Conservation (phyloP, 2,797 vertebrate genomes). For the Vespertilio murinus region DNA sequence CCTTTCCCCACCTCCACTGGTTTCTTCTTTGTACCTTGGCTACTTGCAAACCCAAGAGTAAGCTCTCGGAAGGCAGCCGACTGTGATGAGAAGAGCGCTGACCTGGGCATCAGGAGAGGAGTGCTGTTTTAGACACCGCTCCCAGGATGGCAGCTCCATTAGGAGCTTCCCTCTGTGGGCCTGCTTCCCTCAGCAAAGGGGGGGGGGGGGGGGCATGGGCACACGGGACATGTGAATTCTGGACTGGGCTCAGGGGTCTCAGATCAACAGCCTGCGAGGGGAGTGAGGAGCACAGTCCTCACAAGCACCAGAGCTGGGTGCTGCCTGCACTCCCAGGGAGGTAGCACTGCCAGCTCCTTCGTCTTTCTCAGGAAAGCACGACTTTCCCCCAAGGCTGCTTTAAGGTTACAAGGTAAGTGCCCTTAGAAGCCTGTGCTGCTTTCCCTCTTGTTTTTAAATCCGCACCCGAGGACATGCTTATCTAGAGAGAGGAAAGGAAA, state of each 20-base stretch:
- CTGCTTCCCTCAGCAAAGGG: not conserved
- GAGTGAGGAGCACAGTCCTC: not conserved
- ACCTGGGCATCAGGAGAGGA: too few species aligned
- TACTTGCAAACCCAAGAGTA: not conserved
- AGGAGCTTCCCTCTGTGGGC: not conserved
- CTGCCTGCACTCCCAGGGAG: not conserved
- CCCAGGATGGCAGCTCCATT: not conserved
- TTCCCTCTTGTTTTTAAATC: not conserved
- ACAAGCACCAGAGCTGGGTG: not conserved
- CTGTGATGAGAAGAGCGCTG: not conserved
- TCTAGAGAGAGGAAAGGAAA: not conserved
- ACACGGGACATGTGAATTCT: not conserved
- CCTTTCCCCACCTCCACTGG: not conserved
- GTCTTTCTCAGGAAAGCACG: not conserved
- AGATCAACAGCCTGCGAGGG: not conserved
- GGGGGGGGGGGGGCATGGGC: accelerated
- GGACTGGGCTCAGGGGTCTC: not conserved
- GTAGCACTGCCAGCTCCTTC: not conserved
- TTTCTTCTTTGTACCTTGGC: not conserved
- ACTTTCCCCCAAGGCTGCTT: not conserved
- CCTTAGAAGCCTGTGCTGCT: not conserved
- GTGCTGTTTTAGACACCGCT: not conserved
- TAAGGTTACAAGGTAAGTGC: not conserved
- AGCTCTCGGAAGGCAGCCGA: not conserved
- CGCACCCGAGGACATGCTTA: not conserved